Conservation (phyloP, 2,797 vertebrate genomes). For the Enteromius radiatus region DNA sequence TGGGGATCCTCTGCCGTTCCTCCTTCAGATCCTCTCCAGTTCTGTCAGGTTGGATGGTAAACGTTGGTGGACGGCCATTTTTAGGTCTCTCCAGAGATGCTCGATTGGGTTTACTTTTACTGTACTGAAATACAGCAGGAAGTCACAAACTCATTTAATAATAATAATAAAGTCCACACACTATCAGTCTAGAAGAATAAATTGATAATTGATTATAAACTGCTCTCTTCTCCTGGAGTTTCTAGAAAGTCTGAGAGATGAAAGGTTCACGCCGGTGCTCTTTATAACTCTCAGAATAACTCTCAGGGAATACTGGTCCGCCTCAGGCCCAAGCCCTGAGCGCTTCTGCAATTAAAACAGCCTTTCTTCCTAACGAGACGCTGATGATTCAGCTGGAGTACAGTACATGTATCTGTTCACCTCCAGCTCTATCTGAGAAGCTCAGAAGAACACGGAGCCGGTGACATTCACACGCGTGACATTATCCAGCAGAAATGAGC, state of each 20-base stretch:
- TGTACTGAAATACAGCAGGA: too few species aligned
- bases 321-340: not conserved
- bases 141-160: too few species aligned
- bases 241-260: conserved; percentile 10
- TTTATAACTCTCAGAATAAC: conserved; percentile 34
- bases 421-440: not conserved
- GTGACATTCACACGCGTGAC: conserved; percentile 74
- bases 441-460: not conserved
- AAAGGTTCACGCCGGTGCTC: conserved; percentile 9
- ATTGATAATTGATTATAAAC: too few species aligned
- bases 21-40: too few species aligned
- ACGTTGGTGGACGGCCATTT: too few species aligned
- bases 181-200: too few species aligned
- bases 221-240: too few species aligned
- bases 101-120: too few species aligned
- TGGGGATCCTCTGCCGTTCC: too few species aligned
- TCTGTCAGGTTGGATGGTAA: too few species aligned
- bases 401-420: not conserved
- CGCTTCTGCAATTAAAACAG: conserved; percentile 69
- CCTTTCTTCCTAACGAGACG: conserved; percentile 64
- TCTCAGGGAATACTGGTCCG: not conserved
- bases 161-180: too few species aligned
- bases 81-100: too few species aligned
- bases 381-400: conserved; percentile 71
- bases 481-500: conserved; percentile 64